Conservation (phyloP, 2,113 vertebrate species). For the Blennius ocellaris region DNA sequence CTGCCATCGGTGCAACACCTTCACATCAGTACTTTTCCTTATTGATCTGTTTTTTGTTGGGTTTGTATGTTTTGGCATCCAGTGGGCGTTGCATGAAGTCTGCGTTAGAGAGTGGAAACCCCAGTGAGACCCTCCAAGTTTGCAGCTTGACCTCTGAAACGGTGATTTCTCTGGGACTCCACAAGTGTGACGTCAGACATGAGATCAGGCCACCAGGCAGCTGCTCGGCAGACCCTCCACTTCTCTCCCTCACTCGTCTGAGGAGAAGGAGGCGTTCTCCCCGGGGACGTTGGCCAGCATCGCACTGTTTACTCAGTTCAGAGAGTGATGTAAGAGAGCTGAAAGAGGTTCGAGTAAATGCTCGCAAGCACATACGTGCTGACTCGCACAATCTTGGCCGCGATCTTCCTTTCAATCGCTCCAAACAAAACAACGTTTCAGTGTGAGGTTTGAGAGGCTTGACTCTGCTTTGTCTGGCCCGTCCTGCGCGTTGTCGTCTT, state of each 20-base stretch:
- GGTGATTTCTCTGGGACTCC: constrained; percentile 52
- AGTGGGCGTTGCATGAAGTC: not conserved
- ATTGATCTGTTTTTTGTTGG: not conserved
- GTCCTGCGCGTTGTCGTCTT: constrained; percentile 28
- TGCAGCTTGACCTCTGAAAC: constrained; percentile 17
- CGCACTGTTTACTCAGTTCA: constrained; percentile 42
- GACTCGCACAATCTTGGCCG: constrained; percentile 15
- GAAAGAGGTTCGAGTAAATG: constrained; percentile 36
- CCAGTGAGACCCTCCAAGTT: not conserved
- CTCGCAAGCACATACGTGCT: constrained; percentile 14
- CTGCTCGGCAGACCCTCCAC: constrained; percentile 41
- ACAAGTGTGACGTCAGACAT: constrained; percentile 57
- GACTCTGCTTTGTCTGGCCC: constrained; percentile 41
- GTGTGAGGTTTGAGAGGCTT: constrained; percentile 25
- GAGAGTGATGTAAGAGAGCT: constrained; percentile 63
- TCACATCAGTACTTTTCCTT: not conserved
- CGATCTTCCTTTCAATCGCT: constrained; percentile 19
- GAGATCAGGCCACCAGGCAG: constrained; percentile 53
- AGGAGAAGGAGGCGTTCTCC: constrained; percentile 48
- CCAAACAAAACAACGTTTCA: constrained; percentile 44
- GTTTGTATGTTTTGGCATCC: not conserved
- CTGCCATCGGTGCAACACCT: too few species aligned
- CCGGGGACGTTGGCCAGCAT: constrained; percentile 25
- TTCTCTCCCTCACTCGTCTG: too few species aligned
- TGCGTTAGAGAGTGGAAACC: not conserved